These are phyloP conservation scores for Ormyrus rosae DNA, from an alignment of 2,888 invertebrate genomes.

Conservation along the genomic window DNA sequence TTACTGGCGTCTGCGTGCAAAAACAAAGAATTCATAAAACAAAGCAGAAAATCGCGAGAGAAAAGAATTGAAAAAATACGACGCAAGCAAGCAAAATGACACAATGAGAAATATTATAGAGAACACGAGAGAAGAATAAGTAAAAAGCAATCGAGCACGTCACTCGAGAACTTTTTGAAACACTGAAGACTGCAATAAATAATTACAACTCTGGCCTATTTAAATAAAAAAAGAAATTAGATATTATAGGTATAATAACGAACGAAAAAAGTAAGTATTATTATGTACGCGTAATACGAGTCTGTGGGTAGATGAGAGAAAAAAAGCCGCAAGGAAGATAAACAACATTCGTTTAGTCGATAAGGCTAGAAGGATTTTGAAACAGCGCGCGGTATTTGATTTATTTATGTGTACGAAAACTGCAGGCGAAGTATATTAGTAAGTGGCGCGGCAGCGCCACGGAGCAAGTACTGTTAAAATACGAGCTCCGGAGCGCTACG, in stretches of 20 bases:
- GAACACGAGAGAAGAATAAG: neutral
- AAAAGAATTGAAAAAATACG: conserved; percentile 8
- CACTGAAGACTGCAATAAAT: conserved; percentile 73
- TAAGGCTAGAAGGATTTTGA: conserved; percentile 30
- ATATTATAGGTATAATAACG: conserved; percentile 56
- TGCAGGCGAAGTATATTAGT: neutral
- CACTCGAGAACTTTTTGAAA: conserved; percentile 60
- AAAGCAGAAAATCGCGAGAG: neutral
- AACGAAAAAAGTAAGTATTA: conserved; percentile 55
- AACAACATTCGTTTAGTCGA: conserved; percentile 34
- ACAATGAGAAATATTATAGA: conserved; percentile 32
- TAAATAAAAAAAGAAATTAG: conserved; percentile 60
- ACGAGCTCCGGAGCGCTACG: too few species aligned
- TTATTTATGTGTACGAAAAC: conserved; percentile 22
- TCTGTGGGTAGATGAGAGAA: conserved; percentile 45
- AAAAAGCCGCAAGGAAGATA: conserved; percentile 22
- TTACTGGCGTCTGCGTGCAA: neutral
- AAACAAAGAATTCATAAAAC: neutral
- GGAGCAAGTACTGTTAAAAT: too few species aligned
- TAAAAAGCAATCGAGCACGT: conserved; percentile 38
- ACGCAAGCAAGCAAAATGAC: conserved; percentile 4
- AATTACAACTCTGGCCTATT: conserved; percentile 72
- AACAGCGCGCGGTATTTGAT: conserved; percentile 29
- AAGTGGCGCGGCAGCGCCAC: too few species aligned
- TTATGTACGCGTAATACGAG: conserved; percentile 49